Evolutionary conservation across 2,113 vertebrate genomes (phyloP).

Genomic region (Perca fluviatilis): DNA sequence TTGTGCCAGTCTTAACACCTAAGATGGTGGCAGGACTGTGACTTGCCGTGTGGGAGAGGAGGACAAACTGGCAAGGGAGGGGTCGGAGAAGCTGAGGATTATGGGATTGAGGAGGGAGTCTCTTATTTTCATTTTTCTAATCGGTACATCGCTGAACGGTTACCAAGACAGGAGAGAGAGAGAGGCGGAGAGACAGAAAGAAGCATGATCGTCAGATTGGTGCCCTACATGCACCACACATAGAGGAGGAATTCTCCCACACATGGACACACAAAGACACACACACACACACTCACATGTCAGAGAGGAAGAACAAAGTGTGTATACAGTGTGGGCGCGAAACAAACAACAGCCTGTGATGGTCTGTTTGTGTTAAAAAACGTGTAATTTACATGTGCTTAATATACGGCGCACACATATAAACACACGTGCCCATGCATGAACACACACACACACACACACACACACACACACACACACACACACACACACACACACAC

Average conservation of each 20-base stretch:
- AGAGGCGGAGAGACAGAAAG: conserved; percentile 41
- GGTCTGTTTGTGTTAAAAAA: conserved; percentile 62
- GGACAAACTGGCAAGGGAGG: conserved; percentile 79
- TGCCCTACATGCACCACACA: conserved; percentile 58
- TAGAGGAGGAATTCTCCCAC: conserved; percentile 42
- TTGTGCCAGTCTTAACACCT: conserved; percentile 84
- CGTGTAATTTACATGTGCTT: conserved; percentile 70
- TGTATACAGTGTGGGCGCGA: conserved; percentile 39
- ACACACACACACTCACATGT: conserved; percentile 13
- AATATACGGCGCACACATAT: conserved; percentile 63
- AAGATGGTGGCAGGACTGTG: conserved; percentile 85
- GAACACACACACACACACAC: conserved; percentile 38
- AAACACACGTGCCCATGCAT: conserved; percentile 55
- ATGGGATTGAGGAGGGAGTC: conserved; percentile 78
- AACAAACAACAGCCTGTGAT: conserved; percentile 53
- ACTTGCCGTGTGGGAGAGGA: conserved; percentile 77
- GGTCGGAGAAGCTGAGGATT: conserved; percentile 74
- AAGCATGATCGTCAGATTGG: conserved; percentile 64
- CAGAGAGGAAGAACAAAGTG: conserved; percentile 59
- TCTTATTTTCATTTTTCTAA: conserved; percentile 73
- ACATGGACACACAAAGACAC: conserved; percentile 33
- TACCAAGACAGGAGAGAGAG: conserved; percentile 48
- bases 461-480: conserved; percentile 52
- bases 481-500: conserved; percentile 64
- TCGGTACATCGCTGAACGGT: conserved; percentile 65